Evolutionary conservation across 1,140 invertebrate species (phyloP), one percentile per base, ranked within the genome.

Genomic region (Micrasema minimum): DNA sequence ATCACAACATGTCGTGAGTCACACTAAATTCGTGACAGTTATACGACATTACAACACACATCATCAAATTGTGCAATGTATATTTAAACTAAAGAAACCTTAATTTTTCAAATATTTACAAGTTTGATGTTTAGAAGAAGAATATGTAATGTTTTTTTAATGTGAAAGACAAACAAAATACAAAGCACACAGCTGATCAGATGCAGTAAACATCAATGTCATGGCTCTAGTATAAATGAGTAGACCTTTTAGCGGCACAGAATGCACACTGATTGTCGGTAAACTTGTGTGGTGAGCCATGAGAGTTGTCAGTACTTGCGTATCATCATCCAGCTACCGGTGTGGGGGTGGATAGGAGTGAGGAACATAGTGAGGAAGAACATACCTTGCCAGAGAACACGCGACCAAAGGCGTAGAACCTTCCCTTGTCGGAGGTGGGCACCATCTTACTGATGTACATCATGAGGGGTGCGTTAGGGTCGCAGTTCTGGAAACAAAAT

Each of bases 401-500:
- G 88, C 98, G 96, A 71, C 98, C 98, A 82, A 99, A 99, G 66
- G 98, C 98, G 85, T 99, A 99, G 90, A 99, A 99, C 83, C 98
- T 92, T 74, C 98, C 98, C 86, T 99, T 99, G 83, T 99, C 98
- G 43, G 95, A 94, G 4, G 98, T 99, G 66, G 98, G 98, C 83
- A 99, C 98, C 98, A 99, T 99, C 87, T 99, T 99, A 20, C 97
- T 99, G 73, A 99, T 90, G 89, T 99, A 99, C 98, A 99, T 99
- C 97, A 99, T 99, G 23, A 99, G 88, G 18, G 96, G 97, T 75
- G 91, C 98, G 77, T 97, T 93, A 6, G 96, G 92, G 85, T 99
- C 95, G 83, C 98, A 99, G 78, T 83, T 94, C 90, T 96, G 87
- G 70, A 85, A 81, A 69, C 43, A 75, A 74, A 65, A 72, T 61